phyloP scores from a whole-genome alignment of 2,113 vertebrate genomes.

The Phaethon lepturus region DNA sequence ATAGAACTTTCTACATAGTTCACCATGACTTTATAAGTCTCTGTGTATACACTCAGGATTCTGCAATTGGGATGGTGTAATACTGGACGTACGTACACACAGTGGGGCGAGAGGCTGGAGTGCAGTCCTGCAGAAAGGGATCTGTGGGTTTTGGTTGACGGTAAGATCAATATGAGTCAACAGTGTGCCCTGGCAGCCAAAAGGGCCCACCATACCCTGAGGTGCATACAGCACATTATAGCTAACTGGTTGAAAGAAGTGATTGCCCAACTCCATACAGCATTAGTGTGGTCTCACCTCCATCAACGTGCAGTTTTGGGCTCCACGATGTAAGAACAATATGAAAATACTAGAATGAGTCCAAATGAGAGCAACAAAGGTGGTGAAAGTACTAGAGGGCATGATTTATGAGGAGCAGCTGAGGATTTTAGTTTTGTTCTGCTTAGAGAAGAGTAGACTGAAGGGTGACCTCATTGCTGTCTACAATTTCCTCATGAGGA shows the following conservation, averaged over 20 bases:
- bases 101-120: neutral
- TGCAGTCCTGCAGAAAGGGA: neutral
- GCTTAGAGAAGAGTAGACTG: neutral
- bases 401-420: neutral
- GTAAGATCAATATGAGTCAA: neutral
- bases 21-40: neutral
- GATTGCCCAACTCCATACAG: neutral
- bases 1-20: neutral
- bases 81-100: neutral
- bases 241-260: neutral
- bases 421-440: neutral
- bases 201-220: neutral
- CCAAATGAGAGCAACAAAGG: neutral
- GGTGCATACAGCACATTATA: neutral
- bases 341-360: neutral
- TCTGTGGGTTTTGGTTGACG: neutral
- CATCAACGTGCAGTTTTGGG: neutral
- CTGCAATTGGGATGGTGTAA: neutral
- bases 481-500: neutral
- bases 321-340: neutral
- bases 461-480: neutral
- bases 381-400: neutral
- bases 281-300: fast-evolving
- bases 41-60: neutral
- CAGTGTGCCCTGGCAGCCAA: neutral